A percentile compares a stretch with the other conserved stretches of the same genome.
phyloP scores from a whole-genome alignment of 2,888 invertebrate species.

The Clanis bilineata region DNA sequence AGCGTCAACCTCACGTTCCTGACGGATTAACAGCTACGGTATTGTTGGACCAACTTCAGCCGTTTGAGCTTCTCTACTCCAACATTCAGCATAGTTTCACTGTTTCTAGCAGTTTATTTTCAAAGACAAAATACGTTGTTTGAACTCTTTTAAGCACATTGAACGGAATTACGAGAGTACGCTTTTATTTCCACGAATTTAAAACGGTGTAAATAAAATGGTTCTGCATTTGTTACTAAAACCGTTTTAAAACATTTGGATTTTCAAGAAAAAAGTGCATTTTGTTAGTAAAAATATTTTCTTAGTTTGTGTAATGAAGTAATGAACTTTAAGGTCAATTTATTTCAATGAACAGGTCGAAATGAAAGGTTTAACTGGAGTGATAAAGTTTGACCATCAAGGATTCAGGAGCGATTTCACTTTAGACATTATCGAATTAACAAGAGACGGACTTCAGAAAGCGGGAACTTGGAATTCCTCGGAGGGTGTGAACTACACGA shows the following conservation, averaged over 20 bases:
- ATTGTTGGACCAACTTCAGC: constrained; percentile 35
- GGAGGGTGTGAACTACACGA: constrained; percentile 93
- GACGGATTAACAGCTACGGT: constrained; percentile 44
- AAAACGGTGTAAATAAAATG: background rate
- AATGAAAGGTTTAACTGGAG: constrained; percentile 95
- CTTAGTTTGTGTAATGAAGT: background rate
- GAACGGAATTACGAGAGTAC: background rate
- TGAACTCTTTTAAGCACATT: background rate
- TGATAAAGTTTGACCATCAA: constrained; percentile 96
- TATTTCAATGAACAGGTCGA: constrained; percentile 86
- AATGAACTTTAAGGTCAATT: constrained; percentile 30
- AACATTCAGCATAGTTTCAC: background rate
- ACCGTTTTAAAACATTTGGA: too few relatives aligned
- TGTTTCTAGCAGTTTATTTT: background rate
- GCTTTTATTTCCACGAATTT: background rate
- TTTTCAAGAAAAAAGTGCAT: too few relatives aligned
- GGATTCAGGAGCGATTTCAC: constrained; percentile 96
- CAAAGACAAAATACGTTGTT: background rate
- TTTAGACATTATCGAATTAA: constrained; percentile 95
- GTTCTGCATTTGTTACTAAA: background rate
- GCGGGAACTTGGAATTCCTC: constrained; percentile 95
- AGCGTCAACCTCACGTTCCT: constrained; percentile 40
- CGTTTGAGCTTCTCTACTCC: constrained; percentile 24
- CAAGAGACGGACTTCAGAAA: constrained; percentile 90
- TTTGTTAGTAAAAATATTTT: background rate